A percentile compares a stretch with the other conserved stretches of the same genome.
Evolutionary conservation across 1,140 invertebrate species (phyloP).

Genomic region (Drosophila punjabiensis): DNA sequence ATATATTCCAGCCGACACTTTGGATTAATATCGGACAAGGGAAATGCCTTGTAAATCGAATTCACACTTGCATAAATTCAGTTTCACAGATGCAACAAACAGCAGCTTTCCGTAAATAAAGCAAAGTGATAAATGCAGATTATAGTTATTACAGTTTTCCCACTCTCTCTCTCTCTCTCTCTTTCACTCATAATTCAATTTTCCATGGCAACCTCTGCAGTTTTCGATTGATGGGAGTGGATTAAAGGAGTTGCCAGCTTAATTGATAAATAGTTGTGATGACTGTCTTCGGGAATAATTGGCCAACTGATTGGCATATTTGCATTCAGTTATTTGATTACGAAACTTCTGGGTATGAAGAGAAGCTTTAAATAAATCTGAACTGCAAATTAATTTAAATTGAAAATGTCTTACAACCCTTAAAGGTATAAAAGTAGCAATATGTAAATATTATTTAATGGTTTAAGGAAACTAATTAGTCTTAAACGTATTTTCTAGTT

Average conservation of each 20-base stretch:
- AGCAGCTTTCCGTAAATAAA: conserved; percentile 1
- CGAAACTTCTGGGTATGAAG: conserved; percentile 4
- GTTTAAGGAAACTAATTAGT: no score
- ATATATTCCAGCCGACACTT: conserved; percentile 6
- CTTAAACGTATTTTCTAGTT: no score
- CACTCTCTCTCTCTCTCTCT: not conserved
- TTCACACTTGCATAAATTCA: not conserved
- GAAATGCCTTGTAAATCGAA: conserved; percentile 13
- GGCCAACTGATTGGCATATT: conserved; percentile 43
- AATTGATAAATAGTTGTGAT: conserved; percentile 50
- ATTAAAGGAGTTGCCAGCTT: conserved; percentile 17
- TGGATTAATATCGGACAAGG: conserved; percentile 8
- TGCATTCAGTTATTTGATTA: conserved; percentile 60
- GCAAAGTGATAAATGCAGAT: conserved; percentile 12
- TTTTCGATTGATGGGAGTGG: conserved; percentile 15
- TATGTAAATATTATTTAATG: no score
- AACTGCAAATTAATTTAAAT: not conserved
- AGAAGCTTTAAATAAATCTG: not conserved
- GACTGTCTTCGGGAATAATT: conserved; percentile 3
- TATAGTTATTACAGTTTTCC: not conserved
- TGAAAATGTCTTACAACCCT: not conserved
- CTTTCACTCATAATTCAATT: not conserved
- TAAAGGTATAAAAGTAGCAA: not conserved
- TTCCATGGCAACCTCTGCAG: not conserved
- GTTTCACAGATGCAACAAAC: not conserved